phyloP scores from a whole-genome alignment of 1,140 invertebrate species.

The Diabrotica undecimpunctata region DNA sequence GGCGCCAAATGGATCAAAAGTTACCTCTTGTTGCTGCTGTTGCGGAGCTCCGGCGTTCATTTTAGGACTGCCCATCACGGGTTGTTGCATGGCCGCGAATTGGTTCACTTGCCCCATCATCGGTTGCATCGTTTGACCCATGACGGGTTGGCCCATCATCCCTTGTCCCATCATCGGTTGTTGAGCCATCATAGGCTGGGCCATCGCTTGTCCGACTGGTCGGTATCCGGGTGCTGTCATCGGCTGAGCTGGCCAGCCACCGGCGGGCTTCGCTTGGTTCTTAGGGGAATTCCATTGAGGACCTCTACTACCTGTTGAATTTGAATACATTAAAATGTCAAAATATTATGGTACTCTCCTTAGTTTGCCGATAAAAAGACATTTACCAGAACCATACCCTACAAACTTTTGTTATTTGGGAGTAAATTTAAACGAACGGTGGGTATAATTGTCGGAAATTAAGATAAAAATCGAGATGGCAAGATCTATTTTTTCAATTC shows the following conservation, averaged over 20 bases:
- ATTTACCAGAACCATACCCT: no score
- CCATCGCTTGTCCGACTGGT: constrained; percentile 73
- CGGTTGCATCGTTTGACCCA: constrained; percentile 29
- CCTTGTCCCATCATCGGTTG: constrained; percentile 49
- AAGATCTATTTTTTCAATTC: no score
- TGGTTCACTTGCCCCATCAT: constrained; percentile 28
- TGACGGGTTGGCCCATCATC: constrained; percentile 47
- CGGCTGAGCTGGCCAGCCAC: constrained; percentile 74
- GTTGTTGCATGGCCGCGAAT: constrained; percentile 26
- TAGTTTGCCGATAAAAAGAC: no score
- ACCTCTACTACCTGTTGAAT: constrained; percentile 39
- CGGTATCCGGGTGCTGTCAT: constrained; percentile 60
- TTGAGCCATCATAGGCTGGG: constrained; percentile 68
- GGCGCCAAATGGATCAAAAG: constrained; percentile 46
- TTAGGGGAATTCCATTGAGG: constrained; percentile 83
- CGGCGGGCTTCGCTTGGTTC: constrained; percentile 69
- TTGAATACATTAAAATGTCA: neutral
- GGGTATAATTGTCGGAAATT: no score
- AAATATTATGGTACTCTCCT: neutral
- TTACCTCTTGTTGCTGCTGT: constrained; percentile 35
- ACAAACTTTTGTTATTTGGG: no score
- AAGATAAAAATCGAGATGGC: no score
- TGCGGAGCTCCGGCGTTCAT: constrained; percentile 27
- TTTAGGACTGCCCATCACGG: constrained; percentile 36
- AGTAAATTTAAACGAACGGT: no score